These are phyloP conservation scores for Gymnogyps californianus DNA, from an alignment of 2,113 vertebrate species.

Conservation along the genomic window DNA sequence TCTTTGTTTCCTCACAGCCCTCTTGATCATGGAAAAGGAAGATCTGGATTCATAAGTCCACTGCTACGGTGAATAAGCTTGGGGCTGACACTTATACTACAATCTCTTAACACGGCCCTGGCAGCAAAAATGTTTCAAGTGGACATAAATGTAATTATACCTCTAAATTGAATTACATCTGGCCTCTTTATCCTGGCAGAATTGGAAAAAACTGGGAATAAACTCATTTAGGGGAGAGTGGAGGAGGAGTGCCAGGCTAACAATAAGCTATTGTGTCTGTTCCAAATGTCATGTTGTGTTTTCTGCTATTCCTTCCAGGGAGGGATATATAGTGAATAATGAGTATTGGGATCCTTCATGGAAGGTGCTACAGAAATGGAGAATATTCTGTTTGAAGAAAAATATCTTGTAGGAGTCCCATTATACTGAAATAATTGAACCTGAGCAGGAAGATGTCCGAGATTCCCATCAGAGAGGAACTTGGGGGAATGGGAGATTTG, in stretches of 20 bases:
- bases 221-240: neutral
- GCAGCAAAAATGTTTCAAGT: neutral
- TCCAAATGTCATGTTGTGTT: neutral
- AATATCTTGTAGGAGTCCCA: neutral
- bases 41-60: neutral
- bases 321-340: neutral
- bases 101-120: neutral
- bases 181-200: neutral
- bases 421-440: neutral
- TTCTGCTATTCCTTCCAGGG: neutral
- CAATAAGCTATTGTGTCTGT: neutral
- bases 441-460: neutral
- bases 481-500: neutral
- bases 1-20: constrained; percentile 60
- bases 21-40: neutral
- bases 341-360: neutral
- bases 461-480: neutral
- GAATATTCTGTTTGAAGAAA: neutral
- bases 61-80: neutral
- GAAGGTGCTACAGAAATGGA: neutral
- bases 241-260: neutral
- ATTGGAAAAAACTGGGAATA: neutral
- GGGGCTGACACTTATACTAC: neutral
- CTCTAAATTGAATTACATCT: neutral
- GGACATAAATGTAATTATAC: neutral